Conservation (phyloP, 1,140 invertebrate species). For the Parasteatoda tepidariorum region DNA sequence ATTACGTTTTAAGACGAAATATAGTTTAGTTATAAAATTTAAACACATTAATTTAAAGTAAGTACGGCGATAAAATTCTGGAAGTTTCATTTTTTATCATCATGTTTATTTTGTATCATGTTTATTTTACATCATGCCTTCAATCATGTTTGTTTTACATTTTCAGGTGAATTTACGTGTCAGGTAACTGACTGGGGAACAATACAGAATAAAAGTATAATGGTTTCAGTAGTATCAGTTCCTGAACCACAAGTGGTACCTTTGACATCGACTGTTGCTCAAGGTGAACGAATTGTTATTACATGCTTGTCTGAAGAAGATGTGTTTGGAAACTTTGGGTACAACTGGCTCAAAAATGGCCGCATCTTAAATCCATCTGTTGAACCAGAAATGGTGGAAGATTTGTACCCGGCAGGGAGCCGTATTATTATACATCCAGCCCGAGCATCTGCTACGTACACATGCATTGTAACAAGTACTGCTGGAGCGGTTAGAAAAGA, state of each 20-base stretch:
- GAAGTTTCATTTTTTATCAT: too few relatives aligned
- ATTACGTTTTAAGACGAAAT: too few relatives aligned
- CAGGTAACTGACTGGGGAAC: slow-evolving; percentile 61
- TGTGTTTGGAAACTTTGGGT: slow-evolving; percentile 53
- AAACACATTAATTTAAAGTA: too few relatives aligned
- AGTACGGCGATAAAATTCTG: too few relatives aligned
- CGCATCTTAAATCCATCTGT: slow-evolving; percentile 58
- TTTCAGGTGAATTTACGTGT: slow-evolving; percentile 61
- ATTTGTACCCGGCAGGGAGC: slow-evolving; percentile 62
- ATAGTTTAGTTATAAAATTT: too few relatives aligned
- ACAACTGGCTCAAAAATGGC: slow-evolving; percentile 63
- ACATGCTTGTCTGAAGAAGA: slow-evolving; percentile 59
- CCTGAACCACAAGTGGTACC: slow-evolving; percentile 53
- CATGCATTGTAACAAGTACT: slow-evolving; percentile 61
- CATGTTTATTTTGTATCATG: too few relatives aligned
- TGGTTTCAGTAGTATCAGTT: slow-evolving; percentile 23
- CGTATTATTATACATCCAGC: slow-evolving; percentile 56
- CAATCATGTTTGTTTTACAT: neutral
- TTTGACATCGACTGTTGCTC: slow-evolving; percentile 42
- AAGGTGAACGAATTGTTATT: slow-evolving; percentile 58
- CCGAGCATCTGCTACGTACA: slow-evolving; percentile 54
- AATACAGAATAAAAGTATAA: slow-evolving; percentile 37
- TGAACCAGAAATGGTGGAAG: slow-evolving; percentile 62
- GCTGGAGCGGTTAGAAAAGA: slow-evolving; percentile 41
- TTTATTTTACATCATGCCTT: too few relatives aligned